phyloP scores from a whole-genome alignment of 2,113 vertebrate species.

The Hydrochoerus hydrochaeris region DNA sequence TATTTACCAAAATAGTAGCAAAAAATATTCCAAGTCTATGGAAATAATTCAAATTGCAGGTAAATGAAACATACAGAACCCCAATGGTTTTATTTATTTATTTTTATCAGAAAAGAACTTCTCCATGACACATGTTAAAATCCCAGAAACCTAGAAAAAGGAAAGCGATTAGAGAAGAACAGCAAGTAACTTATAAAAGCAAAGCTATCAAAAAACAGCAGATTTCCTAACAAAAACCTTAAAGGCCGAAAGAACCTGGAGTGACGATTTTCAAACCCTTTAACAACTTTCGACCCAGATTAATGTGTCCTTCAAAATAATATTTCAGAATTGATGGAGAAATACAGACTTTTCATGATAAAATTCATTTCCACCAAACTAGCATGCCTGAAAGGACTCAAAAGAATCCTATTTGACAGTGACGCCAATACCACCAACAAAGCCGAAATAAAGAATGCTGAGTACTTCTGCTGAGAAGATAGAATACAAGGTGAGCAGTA shows the following conservation, averaged over 20 bases:
- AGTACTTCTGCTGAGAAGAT: not conserved
- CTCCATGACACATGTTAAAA: not conserved
- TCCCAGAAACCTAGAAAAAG: not conserved
- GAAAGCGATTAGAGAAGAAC: not conserved
- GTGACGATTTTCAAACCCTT: not conserved
- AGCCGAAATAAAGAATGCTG: not conserved
- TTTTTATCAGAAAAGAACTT: not conserved
- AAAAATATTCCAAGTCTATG: not conserved
- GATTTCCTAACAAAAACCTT: not conserved
- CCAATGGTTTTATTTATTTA: not conserved
- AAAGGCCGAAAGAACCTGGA: not conserved
- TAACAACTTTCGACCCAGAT: not conserved
- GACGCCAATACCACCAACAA: not conserved
- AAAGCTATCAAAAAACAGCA: not conserved
- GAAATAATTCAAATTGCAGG: not conserved
- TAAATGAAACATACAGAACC: not conserved
- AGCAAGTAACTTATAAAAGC: not conserved
- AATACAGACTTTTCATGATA: not conserved
- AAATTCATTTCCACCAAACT: not conserved
- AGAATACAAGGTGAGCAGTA: not conserved
- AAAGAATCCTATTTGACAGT: not conserved
- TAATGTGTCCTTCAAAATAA: not conserved
- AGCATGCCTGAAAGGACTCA: not conserved
- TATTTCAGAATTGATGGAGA: not conserved
- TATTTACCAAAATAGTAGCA: too few species aligned